phyloP scores from a whole-genome alignment of 2,113 vertebrate species.

The Gymnocephalus cernua region DNA sequence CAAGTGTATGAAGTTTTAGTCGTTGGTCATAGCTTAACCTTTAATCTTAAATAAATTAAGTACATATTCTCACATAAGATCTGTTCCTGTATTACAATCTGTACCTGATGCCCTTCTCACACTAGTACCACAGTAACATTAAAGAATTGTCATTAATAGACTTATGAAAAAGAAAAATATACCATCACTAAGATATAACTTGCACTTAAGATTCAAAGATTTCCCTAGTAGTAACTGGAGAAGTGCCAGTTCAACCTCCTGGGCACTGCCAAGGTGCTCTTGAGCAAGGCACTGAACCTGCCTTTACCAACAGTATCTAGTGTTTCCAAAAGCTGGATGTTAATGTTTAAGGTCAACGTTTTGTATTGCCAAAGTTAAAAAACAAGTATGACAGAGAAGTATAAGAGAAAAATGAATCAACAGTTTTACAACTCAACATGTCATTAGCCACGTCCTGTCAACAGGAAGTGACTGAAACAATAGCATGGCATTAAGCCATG shows the following conservation, averaged over 20 bases:
- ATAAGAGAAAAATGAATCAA: background rate
- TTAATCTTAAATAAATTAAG: background rate
- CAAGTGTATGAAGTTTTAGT: background rate
- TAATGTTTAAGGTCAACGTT: background rate
- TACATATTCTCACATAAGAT: background rate
- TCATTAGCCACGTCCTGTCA: background rate
- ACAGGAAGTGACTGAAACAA: constrained; percentile 51
- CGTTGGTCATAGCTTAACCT: background rate
- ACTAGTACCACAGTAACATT: background rate
- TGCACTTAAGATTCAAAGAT: background rate
- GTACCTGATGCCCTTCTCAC: background rate
- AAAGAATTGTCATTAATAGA: background rate
- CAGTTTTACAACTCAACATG: background rate
- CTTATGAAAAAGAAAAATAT: background rate
- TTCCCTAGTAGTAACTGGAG: too few species aligned
- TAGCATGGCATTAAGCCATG: background rate
- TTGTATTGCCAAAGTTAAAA: background rate
- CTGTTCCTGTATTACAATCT: background rate
- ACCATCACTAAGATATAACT: background rate
- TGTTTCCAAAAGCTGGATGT: background rate
- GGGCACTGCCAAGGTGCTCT: too few species aligned
- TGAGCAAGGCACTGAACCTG: too few species aligned
- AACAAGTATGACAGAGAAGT: background rate
- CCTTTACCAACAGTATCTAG: background rate
- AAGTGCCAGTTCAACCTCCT: too few species aligned